A percentile compares a stretch with the other conserved stretches of the same genome.
These are phyloP conservation scores for Harmothoe impar DNA, from an alignment of 2,888 invertebrate genomes.

Conservation along the genomic window DNA sequence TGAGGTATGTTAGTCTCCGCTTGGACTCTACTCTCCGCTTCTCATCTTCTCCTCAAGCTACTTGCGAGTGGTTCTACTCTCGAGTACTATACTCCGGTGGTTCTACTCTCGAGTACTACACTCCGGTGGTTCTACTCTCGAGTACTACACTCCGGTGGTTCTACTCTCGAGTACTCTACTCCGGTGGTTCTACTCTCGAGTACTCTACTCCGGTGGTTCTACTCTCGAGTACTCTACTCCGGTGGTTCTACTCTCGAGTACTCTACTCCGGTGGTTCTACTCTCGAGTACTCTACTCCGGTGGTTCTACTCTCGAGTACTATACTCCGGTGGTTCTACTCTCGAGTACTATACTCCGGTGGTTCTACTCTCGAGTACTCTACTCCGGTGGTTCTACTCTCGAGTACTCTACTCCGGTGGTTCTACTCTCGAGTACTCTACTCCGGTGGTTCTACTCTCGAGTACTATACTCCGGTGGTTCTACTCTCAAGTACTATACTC, in stretches of 20 bases:
- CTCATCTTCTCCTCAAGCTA: neutral
- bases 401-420: neutral
- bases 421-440: too few relatives aligned
- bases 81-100: neutral
- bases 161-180: neutral
- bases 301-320: too few relatives aligned
- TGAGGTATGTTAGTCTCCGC: slow-evolving; percentile 28
- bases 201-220: too few relatives aligned
- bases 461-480: neutral
- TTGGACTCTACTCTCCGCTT: slow-evolving; percentile 3
- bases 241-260: too few relatives aligned
- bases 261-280: neutral
- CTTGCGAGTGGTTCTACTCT: neutral
- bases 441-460: neutral
- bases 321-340: neutral
- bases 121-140: neutral
- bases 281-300: neutral
- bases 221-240: neutral
- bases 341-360: neutral
- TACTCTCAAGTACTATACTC: too few relatives aligned
- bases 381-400: neutral
- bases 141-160: neutral
- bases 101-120: neutral
- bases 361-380: too few relatives aligned
- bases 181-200: too few relatives aligned